Evolutionary conservation across 2,797 vertebrate genomes (phyloP).

Genomic region (Botia almorhae): DNA sequence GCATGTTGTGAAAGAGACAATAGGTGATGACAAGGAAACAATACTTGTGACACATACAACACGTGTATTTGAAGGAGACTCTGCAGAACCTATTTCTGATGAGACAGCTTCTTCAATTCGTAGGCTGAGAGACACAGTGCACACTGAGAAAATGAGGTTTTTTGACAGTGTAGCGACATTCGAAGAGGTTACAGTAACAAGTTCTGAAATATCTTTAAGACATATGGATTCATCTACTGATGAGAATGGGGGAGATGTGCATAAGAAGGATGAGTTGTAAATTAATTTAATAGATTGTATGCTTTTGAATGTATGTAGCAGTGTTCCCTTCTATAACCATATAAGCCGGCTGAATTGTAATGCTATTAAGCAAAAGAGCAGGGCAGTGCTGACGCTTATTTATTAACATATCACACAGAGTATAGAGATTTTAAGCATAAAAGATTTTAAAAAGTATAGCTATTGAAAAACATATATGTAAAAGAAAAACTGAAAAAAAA

Average conservation of each 20-base stretch:
- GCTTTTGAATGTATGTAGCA: conserved; percentile 38
- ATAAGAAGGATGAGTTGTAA: conserved; percentile 14
- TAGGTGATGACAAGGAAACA: conserved; percentile 71
- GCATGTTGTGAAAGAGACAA: conserved; percentile 66
- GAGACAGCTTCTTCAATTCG: conserved; percentile 75
- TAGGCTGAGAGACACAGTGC: conserved; percentile 75
- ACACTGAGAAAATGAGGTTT: conserved; percentile 81
- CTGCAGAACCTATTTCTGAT: conserved; percentile 68
- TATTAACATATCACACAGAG: conserved; percentile 25
- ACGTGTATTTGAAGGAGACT: conserved; percentile 60
- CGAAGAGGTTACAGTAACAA: conserved; percentile 35
- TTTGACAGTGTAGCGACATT: conserved; percentile 71
- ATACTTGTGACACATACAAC: conserved; percentile 75
- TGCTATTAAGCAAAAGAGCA: conserved; percentile 14
- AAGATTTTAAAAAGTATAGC: not conserved
- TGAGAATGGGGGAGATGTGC: conserved; percentile 53
- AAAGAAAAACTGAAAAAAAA: not conserved
- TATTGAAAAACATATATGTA: conserved; percentile 7
- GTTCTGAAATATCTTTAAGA: conserved; percentile 49
- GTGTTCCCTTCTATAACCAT: conserved; percentile 24
- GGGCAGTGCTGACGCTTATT: conserved; percentile 28
- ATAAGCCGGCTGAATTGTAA: conserved; percentile 37
- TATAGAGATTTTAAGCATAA: conserved; percentile 17
- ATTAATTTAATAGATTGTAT: conserved; percentile 19
- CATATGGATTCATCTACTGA: conserved; percentile 54